Evolutionary conservation across 1,140 invertebrate species (phyloP).

Genomic region (Himalopsyche phryganea): DNA sequence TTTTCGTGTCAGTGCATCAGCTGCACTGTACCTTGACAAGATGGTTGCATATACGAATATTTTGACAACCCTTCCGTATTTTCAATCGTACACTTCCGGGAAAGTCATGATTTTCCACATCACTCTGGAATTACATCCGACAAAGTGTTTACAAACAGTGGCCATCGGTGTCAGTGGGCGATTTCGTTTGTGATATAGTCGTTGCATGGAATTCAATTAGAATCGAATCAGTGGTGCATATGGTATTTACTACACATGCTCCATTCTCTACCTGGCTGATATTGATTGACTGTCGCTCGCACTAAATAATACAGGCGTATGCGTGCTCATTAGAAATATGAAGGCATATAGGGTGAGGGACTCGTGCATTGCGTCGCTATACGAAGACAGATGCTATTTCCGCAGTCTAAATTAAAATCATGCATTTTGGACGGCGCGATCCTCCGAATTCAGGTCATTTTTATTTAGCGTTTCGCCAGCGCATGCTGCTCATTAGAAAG

Average conservation of each 20-base stretch:
- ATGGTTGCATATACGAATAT: slow-evolving; percentile 23
- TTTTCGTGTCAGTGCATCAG: slow-evolving; percentile 26
- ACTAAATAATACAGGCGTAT: slow-evolving; percentile 13
- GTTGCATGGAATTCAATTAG: not conserved
- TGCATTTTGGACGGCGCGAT: slow-evolving; percentile 10
- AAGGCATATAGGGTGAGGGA: not conserved
- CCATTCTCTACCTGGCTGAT: slow-evolving; percentile 20
- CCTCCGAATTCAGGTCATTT: slow-evolving; percentile 12
- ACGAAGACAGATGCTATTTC: slow-evolving; percentile 2
- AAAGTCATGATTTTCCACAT: slow-evolving; percentile 6
- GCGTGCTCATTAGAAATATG: slow-evolving; percentile 6
- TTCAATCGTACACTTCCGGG: slow-evolving; percentile 20
- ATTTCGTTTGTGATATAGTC: not conserved
- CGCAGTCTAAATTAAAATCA: slow-evolving; percentile 6
- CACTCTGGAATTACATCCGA: not conserved
- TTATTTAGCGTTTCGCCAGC: slow-evolving; percentile 10
- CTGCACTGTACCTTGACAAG: slow-evolving; percentile 28
- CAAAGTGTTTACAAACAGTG: not conserved
- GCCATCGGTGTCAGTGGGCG: not conserved
- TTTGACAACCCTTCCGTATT: slow-evolving; percentile 17
- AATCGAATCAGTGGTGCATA: slow-evolving; percentile 13
- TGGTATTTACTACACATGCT: slow-evolving; percentile 19
- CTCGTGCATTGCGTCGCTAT: not conserved
- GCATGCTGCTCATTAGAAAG: slow-evolving; percentile 28
- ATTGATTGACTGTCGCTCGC: slow-evolving; percentile 25